Evolutionary conservation across 2,888 invertebrate species (phyloP).

Genomic region (Dorcus parallelipipedus): DNA sequence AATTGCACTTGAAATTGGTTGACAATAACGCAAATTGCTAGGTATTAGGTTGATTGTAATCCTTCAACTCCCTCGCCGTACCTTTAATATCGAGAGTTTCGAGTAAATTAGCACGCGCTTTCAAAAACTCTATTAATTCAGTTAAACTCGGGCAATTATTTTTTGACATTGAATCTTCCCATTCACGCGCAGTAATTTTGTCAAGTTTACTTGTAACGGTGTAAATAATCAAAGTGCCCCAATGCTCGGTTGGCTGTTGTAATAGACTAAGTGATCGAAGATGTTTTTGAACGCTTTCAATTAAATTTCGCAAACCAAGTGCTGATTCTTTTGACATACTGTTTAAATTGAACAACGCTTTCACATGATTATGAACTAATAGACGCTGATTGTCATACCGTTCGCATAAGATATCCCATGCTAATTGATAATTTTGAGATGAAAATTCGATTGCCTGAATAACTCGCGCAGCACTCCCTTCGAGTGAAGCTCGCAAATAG

Average conservation of each 20-base stretch:
- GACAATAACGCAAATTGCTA: background rate
- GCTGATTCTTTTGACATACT: slow-evolving; percentile 4
- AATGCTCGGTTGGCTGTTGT: slow-evolving; percentile 4
- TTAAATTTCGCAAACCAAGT: slow-evolving; percentile 1
- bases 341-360: slow-evolving; percentile 16
- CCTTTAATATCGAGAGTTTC: slow-evolving; percentile 8
- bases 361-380: slow-evolving; percentile 19
- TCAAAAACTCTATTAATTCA: slow-evolving; percentile 5
- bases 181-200: slow-evolving; percentile 4
- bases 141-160: slow-evolving; percentile 3
- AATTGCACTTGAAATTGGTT: too few species aligned
- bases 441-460: slow-evolving; percentile 19
- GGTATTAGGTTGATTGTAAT: background rate
- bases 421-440: slow-evolving; percentile 18
- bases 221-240: slow-evolving; percentile 11
- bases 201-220: slow-evolving; percentile 8
- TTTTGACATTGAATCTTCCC: slow-evolving; percentile 7
- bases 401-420: slow-evolving; percentile 22
- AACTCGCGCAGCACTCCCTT: slow-evolving; percentile 3
- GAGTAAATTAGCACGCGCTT: slow-evolving; percentile 4
- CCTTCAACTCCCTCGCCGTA: background rate
- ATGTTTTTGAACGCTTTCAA: slow-evolving; percentile 9
- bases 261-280: slow-evolving; percentile 4
- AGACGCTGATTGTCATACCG: slow-evolving; percentile 12
- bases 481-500: background rate